Evolutionary conservation across 1,140 invertebrate species (phyloP).

Genomic region (Pogonognathellus flavescens): DNA sequence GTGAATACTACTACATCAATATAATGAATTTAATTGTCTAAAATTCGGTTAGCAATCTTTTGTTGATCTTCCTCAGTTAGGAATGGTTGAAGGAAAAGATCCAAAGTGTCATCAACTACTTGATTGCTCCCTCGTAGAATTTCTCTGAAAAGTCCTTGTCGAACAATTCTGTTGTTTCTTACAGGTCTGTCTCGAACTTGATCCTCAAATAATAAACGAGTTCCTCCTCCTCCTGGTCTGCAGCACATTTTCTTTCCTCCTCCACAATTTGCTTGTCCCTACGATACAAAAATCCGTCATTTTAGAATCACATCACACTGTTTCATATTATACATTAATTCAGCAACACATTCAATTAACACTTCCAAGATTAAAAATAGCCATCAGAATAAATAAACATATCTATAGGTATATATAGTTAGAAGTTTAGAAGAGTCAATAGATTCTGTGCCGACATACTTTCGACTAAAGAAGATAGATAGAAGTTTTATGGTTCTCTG

Average conservation of each 20-base stretch:
- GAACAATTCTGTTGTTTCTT: slow-evolving; percentile 27
- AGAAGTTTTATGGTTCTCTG: too few species aligned
- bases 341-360: background rate
- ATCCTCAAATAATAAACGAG: slow-evolving; percentile 5
- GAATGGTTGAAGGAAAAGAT: slow-evolving; percentile 61
- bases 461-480: too few species aligned
- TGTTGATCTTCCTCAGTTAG: slow-evolving; percentile 65
- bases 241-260: slow-evolving; percentile 62
- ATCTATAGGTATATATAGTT: too few species aligned
- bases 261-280: slow-evolving; percentile 58
- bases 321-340: background rate
- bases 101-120: slow-evolving; percentile 63
- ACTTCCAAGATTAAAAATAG: background rate
- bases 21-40: background rate
- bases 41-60: slow-evolving; percentile 57
- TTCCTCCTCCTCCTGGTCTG: background rate
- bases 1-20: too few species aligned
- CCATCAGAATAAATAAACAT: background rate
- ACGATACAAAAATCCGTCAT: background rate
- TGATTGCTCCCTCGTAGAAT: slow-evolving; percentile 56
- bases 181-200: background rate
- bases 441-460: too few species aligned
- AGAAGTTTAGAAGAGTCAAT: too few species aligned
- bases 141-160: slow-evolving; percentile 58
- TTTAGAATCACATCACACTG: background rate